These are phyloP conservation scores for Gandaritis pyraliata DNA, from an alignment of 2,888 invertebrate genomes.

Conservation along the genomic window DNA sequence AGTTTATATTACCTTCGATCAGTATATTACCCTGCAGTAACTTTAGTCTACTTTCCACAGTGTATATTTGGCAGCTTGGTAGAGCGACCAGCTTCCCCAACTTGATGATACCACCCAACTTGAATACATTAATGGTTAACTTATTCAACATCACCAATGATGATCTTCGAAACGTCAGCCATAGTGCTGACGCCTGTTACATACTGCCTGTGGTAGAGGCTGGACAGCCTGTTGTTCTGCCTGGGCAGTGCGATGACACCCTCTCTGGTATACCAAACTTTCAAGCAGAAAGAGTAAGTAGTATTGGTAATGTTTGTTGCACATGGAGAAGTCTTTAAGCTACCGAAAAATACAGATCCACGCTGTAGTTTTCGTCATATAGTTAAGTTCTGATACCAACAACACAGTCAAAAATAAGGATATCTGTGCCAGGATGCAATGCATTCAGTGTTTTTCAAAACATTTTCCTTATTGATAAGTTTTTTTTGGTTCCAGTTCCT, in stretches of 20 bases:
- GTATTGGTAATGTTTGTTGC: too few relatives aligned
- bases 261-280: slow-evolving; percentile 60
- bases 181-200: slow-evolving; percentile 58
- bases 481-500: slow-evolving; percentile 54
- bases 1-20: too few relatives aligned
- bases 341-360: too few relatives aligned
- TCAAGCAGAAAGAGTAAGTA: slow-evolving; percentile 57
- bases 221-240: slow-evolving; percentile 60
- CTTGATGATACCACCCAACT: slow-evolving; percentile 45
- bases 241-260: slow-evolving; percentile 63
- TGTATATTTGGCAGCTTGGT: slow-evolving; percentile 67
- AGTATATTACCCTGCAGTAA: not conserved
- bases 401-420: too few relatives aligned
- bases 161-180: slow-evolving; percentile 50
- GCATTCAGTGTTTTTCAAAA: too few relatives aligned
- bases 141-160: slow-evolving; percentile 47
- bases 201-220: slow-evolving; percentile 57
- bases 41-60: slow-evolving; percentile 45
- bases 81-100: slow-evolving; percentile 40
- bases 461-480: too few relatives aligned
- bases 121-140: slow-evolving; percentile 49
- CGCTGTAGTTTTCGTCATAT: too few relatives aligned
- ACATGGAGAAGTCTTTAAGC: too few relatives aligned
- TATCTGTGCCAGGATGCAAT: too few relatives aligned
- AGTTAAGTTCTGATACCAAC: too few relatives aligned